Percentiles rank a stretch among this genome's conserved stretches.
Evolutionary conservation across 2,113 vertebrate species (phyloP).

Genomic region (Mionectes macconnelli): DNA sequence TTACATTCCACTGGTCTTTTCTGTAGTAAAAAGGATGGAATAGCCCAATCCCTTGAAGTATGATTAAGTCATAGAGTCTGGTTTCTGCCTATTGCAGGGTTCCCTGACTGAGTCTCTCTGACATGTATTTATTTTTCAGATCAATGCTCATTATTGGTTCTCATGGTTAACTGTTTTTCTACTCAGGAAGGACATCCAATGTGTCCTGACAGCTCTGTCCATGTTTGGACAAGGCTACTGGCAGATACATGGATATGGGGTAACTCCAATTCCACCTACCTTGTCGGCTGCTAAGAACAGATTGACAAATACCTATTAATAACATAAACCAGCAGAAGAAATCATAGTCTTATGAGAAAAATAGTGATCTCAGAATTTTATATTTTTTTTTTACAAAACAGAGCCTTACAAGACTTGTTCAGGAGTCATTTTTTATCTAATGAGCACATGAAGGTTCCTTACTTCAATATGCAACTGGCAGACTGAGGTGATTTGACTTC

Average conservation of each 20-base stretch:
- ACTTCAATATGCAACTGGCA: not conserved
- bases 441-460: not conserved
- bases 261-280: not conserved
- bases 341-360: not conserved
- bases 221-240: not conserved
- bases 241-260: not conserved
- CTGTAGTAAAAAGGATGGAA: not conserved
- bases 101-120: not conserved
- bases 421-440: not conserved
- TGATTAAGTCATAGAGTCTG: not conserved
- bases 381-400: not conserved
- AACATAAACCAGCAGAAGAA: not conserved
- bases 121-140: constrained; percentile 33
- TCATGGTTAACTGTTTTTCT: not conserved
- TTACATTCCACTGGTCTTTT: not conserved
- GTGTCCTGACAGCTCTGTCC: not conserved
- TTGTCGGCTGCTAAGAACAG: not conserved
- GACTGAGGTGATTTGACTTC: not conserved
- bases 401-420: not conserved
- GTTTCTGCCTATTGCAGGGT: not conserved
- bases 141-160: constrained; percentile 11
- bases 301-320: not conserved
- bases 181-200: not conserved
- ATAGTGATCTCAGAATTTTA: not conserved
- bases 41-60: not conserved